Conservation (phyloP, 2,113 vertebrate genomes). For the Ondatra zibethicus region DNA sequence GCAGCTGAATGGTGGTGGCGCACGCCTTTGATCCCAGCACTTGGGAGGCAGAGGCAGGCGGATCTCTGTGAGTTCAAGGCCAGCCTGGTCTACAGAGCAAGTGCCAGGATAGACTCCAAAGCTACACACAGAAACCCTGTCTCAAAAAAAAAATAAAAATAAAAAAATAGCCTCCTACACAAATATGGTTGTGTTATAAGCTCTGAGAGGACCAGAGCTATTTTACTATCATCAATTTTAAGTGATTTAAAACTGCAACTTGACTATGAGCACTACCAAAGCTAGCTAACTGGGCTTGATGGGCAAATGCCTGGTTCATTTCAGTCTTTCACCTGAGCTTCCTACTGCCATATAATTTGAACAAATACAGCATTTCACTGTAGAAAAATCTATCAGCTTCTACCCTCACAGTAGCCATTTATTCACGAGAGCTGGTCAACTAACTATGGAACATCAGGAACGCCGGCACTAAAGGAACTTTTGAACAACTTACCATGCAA, state of each 20-base stretch:
- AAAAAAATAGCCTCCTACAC: not conserved
- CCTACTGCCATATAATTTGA: constrained; percentile 35
- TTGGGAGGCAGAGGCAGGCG: too few relatives aligned
- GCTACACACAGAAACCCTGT: too few relatives aligned
- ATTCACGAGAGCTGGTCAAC: not conserved
- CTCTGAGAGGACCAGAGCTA: not conserved
- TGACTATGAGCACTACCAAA: not conserved
- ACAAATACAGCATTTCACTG: constrained; percentile 40
- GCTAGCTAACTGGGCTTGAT: not conserved
- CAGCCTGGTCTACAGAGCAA: too few relatives aligned
- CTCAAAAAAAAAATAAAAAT: too few relatives aligned
- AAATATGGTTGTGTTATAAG: constrained; percentile 11
- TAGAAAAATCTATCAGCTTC: not conserved
- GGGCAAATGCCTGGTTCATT: not conserved
- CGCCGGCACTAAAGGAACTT: not conserved
- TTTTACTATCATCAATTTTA: constrained; percentile 22
- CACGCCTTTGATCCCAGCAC: too few relatives aligned
- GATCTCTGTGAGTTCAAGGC: too few relatives aligned
- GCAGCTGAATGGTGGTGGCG: too few relatives aligned
- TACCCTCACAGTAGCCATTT: not conserved
- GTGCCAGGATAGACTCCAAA: too few relatives aligned
- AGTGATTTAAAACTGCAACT: not conserved
- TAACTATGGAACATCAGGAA: constrained; percentile 20
- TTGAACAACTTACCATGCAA: not conserved
- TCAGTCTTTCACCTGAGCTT: constrained; percentile 43